phyloP scores from a whole-genome alignment of 2,888 invertebrate species.

The Polylopha cassiicola region DNA sequence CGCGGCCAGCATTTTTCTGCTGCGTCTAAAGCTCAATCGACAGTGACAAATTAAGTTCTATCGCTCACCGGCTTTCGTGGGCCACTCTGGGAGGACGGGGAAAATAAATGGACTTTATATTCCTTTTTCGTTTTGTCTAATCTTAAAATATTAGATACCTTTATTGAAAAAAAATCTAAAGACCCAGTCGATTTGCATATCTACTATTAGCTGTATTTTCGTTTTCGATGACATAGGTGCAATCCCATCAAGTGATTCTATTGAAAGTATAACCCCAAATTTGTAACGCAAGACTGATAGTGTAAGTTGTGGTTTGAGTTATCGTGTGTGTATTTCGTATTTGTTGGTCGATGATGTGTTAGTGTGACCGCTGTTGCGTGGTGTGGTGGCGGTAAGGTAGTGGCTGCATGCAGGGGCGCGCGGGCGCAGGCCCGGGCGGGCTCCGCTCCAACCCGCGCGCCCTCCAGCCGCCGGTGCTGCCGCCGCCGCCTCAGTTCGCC shows the following conservation, averaged over 20 bases:
- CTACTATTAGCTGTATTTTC: no score
- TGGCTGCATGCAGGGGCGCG: constrained; percentile 72
- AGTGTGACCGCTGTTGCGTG: constrained; percentile 33
- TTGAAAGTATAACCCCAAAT: background rate
- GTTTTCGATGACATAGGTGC: no score
- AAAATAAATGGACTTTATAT: constrained; percentile 19
- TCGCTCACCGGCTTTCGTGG: constrained; percentile 29
- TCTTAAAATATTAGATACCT: constrained; percentile 15
- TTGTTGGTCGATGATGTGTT: constrained; percentile 21
- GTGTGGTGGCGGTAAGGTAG: constrained; percentile 55
- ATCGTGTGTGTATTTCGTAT: constrained; percentile 15
- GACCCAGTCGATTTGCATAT: no score
- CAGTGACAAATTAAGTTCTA: constrained; percentile 37
- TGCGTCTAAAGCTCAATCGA: constrained; percentile 34
- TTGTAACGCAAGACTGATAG: background rate
- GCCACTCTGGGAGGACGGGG: constrained; percentile 20
- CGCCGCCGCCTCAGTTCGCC: constrained; percentile 69
- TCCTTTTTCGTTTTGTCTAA: constrained; percentile 18
- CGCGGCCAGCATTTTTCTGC: constrained; percentile 35
- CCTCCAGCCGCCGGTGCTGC: constrained; percentile 66
- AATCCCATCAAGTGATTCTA: no score
- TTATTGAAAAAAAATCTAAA: constrained; percentile 4
- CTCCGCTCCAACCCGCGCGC: constrained; percentile 71
- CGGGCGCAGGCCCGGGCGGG: constrained; percentile 70
- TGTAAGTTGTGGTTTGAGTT: no score